A percentile compares a stretch with the other conserved stretches of the same genome.
Conservation (phyloP, 2,113 vertebrate species). For the Ursus arctos region DNA sequence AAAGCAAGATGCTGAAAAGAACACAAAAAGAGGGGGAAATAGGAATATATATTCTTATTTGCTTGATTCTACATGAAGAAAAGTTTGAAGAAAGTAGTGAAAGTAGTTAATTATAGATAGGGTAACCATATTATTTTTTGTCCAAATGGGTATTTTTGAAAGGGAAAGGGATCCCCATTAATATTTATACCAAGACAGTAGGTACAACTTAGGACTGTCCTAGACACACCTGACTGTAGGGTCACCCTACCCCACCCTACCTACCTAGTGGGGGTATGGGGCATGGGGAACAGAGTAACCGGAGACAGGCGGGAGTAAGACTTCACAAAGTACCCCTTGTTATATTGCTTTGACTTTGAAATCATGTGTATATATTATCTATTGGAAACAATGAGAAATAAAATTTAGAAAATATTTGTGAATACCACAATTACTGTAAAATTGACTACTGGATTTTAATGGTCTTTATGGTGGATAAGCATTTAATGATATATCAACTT, state of each 20-base stretch:
- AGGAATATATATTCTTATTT: background rate
- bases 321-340: background rate
- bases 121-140: background rate
- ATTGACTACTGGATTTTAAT: background rate
- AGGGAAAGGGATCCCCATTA: background rate
- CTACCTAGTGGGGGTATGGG: fast-evolving
- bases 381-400: background rate
- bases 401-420: background rate
- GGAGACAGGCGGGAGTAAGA: background rate
- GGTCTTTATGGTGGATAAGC: background rate
- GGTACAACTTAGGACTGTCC: background rate
- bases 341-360: background rate
- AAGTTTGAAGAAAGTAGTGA: background rate
- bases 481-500: background rate
- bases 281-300: background rate
- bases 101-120: background rate
- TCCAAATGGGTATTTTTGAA: background rate
- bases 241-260: too few relatives aligned
- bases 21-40: background rate
- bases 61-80: background rate
- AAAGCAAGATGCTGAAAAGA: background rate
- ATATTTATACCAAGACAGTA: background rate
- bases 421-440: background rate
- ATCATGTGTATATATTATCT: background rate
- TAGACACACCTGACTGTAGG: background rate